Percentiles rank a stretch among this genome's conserved stretches.
phyloP scores from a whole-genome alignment of 2,797 vertebrate species.

The Manis javanica region DNA sequence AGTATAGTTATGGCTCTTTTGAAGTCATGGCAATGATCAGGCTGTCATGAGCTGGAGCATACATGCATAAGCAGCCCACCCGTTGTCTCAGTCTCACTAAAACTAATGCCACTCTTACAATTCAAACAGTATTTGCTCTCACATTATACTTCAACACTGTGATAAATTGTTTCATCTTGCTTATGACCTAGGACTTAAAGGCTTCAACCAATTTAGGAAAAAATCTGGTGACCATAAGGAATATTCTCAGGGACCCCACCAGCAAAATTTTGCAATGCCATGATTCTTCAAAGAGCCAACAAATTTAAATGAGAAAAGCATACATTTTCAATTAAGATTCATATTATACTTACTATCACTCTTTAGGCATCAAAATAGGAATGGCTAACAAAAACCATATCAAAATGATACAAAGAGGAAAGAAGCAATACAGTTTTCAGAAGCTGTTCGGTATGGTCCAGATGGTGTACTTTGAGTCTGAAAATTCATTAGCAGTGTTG shows the following conservation, averaged over 20 bases:
- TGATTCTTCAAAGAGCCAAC: conserved; percentile 69
- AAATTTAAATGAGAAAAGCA: conserved; percentile 48
- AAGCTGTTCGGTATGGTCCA: conserved; percentile 40
- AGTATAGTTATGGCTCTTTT: not conserved
- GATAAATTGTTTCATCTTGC: conserved; percentile 60
- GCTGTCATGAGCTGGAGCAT: not conserved
- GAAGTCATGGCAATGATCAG: not conserved
- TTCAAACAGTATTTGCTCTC: not conserved
- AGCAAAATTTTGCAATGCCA: conserved; percentile 53
- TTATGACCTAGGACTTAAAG: conserved; percentile 31
- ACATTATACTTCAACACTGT: not conserved
- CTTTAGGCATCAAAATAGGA: conserved; percentile 69
- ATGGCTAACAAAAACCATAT: conserved; percentile 60
- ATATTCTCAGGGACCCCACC: conserved; percentile 39
- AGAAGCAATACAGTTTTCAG: conserved; percentile 58
- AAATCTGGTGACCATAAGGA: conserved; percentile 58
- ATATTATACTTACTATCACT: conserved; percentile 64
- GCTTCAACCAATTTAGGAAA: conserved; percentile 55
- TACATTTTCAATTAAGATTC: conserved; percentile 71
- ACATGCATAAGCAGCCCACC: not conserved
- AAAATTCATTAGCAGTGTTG: conserved; percentile 26
- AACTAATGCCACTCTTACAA: not conserved
- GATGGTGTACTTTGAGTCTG: conserved; percentile 42
- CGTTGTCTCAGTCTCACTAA: not conserved
- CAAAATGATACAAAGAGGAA: conserved; percentile 69